Conservation (phyloP, 1,140 invertebrate species). For the Charaxes varanes region DNA sequence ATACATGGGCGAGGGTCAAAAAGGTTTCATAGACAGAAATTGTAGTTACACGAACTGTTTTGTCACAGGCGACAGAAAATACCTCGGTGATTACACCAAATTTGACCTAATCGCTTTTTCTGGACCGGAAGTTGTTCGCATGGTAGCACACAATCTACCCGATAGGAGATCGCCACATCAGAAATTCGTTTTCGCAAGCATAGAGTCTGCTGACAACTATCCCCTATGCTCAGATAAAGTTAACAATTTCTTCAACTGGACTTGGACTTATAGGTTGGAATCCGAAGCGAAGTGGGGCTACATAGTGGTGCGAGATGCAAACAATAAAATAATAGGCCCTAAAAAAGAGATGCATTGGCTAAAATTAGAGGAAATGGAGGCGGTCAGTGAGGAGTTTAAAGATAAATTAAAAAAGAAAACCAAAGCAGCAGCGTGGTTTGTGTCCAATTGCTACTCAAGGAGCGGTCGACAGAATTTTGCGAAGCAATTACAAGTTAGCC, state of each 20-base stretch:
- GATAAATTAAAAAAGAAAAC: too few species aligned
- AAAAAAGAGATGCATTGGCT: slow-evolving; percentile 36
- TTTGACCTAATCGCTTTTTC: slow-evolving; percentile 37
- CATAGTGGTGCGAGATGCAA: slow-evolving; percentile 36
- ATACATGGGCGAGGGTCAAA: slow-evolving; percentile 32
- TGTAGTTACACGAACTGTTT: slow-evolving; percentile 41
- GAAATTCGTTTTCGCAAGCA: slow-evolving; percentile 39
- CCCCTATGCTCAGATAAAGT: slow-evolving; percentile 29
- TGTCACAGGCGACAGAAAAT: slow-evolving; percentile 29
- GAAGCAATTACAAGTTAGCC: too few species aligned
- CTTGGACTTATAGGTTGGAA: slow-evolving; percentile 79
- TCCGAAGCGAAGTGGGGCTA: slow-evolving; percentile 78
- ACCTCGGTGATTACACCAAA: slow-evolving; percentile 26
- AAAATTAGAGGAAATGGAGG: slow-evolving; percentile 31
- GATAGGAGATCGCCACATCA: slow-evolving; percentile 18
- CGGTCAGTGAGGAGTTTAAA: slow-evolving; percentile 31
- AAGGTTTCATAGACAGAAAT: slow-evolving; percentile 28
- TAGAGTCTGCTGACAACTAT: slow-evolving; percentile 38
- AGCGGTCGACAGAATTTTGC: too few species aligned
- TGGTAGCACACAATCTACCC: slow-evolving; percentile 20
- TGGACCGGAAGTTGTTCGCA: slow-evolving; percentile 25
- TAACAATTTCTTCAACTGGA: slow-evolving; percentile 76
- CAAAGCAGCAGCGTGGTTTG: too few species aligned
- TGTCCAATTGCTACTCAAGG: too few species aligned
- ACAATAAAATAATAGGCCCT: slow-evolving; percentile 41